Percentiles rank a stretch among this genome's conserved stretches.
These are phyloP conservation scores for Drosophila pectinifera DNA, from an alignment of 1,140 invertebrate species.

Conservation along the genomic window DNA sequence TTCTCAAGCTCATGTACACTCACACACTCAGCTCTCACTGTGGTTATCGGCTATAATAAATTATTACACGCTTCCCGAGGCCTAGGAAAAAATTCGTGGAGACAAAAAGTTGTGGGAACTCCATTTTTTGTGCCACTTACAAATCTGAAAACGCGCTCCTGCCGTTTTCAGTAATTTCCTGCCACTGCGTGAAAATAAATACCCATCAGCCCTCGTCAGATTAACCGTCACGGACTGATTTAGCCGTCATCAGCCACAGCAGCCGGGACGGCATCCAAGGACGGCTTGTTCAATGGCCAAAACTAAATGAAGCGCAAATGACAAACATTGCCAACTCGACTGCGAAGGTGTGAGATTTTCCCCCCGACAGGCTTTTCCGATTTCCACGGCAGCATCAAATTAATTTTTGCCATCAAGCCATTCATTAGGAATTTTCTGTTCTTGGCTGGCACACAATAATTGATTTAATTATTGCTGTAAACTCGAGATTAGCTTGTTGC, in stretches of 20 bases:
- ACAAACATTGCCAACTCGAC: conserved; percentile 51
- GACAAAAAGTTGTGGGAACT: conserved; percentile 7
- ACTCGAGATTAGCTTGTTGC: neutral
- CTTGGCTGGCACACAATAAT: conserved; percentile 3
- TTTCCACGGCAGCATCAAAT: conserved; percentile 23
- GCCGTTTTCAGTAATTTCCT: conserved; percentile 10
- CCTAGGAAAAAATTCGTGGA: conserved; percentile 2
- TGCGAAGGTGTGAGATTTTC: conserved; percentile 1
- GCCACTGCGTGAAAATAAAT: conserved; percentile 9
- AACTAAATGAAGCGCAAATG: conserved; percentile 55
- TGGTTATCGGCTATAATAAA: conserved; percentile 16
- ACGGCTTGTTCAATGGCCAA: conserved; percentile 4
- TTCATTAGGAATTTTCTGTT: conserved; percentile 10
- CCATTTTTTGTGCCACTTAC: conserved; percentile 10
- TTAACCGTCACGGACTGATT: conserved; percentile 30
- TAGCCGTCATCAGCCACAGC: conserved; percentile 17
- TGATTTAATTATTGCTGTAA: conserved; percentile 18
- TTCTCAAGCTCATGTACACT: conserved; percentile 4
- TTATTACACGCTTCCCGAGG: conserved; percentile 1
- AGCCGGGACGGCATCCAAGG: neutral
- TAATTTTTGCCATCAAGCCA: conserved; percentile 15
- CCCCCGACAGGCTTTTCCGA: conserved; percentile 3
- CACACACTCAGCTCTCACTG: conserved; percentile 3
- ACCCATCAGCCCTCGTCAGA: neutral
- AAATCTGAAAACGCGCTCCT: conserved; percentile 5